Evolutionary conservation across 2,888 invertebrate genomes (phyloP).

Genomic region (Theretra japonica): DNA sequence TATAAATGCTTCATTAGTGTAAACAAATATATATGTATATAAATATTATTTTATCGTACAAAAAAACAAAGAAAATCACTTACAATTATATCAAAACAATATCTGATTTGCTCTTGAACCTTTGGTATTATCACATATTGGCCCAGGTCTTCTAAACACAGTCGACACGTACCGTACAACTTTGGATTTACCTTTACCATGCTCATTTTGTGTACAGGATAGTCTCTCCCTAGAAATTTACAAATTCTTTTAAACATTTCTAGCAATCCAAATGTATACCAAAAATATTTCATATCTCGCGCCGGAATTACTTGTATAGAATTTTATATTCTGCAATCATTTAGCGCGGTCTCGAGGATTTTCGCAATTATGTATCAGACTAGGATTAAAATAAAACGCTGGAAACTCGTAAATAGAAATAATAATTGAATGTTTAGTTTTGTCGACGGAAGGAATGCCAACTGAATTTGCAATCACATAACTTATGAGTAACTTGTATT

Average conservation of each 20-base stretch:
- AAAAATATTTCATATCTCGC: neutral
- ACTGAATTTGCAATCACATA: neutral
- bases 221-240: neutral
- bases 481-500: neutral
- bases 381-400: too few species aligned
- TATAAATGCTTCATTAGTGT: neutral
- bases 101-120: constrained; percentile 68
- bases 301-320: neutral
- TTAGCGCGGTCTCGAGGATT: too few species aligned
- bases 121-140: constrained; percentile 71
- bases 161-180: constrained; percentile 71
- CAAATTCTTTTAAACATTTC: neutral
- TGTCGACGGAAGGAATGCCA: neutral
- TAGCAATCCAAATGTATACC: neutral
- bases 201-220: constrained; percentile 1
- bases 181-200: constrained; percentile 68
- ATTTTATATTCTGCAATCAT: neutral
- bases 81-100: constrained; percentile 75
- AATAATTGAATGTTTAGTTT: neutral
- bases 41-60: neutral
- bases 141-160: constrained; percentile 72
- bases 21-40: neutral
- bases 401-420: neutral
- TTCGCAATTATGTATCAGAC: too few species aligned
- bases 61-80: constrained; percentile 43